Evolutionary conservation across 2,113 vertebrate species (phyloP).

Genomic region (Vulpes lagopus): DNA sequence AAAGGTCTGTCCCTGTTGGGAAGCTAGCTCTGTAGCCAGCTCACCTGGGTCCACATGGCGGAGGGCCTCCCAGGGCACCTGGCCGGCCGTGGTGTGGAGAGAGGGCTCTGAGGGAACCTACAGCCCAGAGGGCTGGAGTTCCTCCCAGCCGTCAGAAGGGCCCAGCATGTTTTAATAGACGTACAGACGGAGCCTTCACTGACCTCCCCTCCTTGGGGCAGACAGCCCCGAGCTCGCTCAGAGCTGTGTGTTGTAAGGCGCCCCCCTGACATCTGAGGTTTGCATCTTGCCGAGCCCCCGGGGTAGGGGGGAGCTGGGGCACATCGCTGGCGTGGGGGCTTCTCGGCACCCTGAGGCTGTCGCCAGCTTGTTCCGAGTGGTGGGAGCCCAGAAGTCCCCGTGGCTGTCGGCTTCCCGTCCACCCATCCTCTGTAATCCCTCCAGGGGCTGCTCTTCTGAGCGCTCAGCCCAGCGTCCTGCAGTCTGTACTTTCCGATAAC

Average conservation of each 20-base stretch:
- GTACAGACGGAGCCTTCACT: too few species aligned
- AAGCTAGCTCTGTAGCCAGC: not conserved
- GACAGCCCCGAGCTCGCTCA: fast-evolving
- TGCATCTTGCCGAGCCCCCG: too few species aligned
- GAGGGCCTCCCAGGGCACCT: not conserved
- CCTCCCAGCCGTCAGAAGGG: too few species aligned
- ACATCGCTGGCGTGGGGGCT: fast-evolving
- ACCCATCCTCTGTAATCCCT: conserved; percentile 68
- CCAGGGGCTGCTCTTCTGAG: conserved; percentile 55
- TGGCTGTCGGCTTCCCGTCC: conserved; percentile 55
- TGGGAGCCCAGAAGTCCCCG: conserved; percentile 40
- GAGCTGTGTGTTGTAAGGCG: fast-evolving
- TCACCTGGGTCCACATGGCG: not conserved
- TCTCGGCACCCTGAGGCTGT: fast-evolving
- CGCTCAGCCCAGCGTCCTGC: conserved; percentile 34
- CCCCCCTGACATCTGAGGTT: not conserved
- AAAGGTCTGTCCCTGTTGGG: not conserved
- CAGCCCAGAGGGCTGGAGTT: not conserved
- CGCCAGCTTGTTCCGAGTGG: fast-evolving
- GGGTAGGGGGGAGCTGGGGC: not conserved
- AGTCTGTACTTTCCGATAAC: conserved; percentile 86
- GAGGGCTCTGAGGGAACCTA: not conserved
- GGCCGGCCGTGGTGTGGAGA: not conserved
- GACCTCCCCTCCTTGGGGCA: not conserved
- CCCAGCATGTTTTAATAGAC: fast-evolving